Conservation (phyloP, 2,888 invertebrate species). For the Spialia ferax region DNA sequence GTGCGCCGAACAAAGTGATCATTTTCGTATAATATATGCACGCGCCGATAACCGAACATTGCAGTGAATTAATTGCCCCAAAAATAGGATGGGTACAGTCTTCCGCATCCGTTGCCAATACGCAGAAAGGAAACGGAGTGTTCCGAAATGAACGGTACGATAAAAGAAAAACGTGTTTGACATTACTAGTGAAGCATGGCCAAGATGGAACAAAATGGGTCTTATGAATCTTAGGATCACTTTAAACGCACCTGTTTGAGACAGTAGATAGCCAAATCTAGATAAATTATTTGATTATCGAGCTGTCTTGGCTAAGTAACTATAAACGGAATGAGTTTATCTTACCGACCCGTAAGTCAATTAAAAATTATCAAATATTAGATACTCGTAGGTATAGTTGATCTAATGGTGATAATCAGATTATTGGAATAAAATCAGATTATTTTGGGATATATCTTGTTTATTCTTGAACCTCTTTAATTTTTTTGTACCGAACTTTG, state of each 20-base stretch:
- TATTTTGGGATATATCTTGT: too few species aligned
- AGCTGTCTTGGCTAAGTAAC: too few species aligned
- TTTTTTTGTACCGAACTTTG: neutral
- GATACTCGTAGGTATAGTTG: too few species aligned
- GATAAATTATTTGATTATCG: too few species aligned
- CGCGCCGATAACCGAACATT: slow-evolving; percentile 42
- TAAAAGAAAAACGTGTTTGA: slow-evolving; percentile 45
- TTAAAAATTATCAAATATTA: too few species aligned
- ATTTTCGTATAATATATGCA: slow-evolving; percentile 45
- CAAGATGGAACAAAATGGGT: neutral
- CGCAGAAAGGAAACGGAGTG: slow-evolving; percentile 51
- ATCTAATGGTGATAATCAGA: too few species aligned
- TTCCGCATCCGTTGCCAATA: slow-evolving; percentile 47
- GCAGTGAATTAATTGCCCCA: slow-evolving; percentile 47
- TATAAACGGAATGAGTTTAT: too few species aligned
- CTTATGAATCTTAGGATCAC: too few species aligned
- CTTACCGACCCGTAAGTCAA: too few species aligned
- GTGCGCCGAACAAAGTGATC: slow-evolving; percentile 32
- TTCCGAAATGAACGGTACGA: slow-evolving; percentile 40
- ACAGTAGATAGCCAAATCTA: neutral
- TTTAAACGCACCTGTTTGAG: neutral
- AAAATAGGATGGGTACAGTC: slow-evolving; percentile 49
- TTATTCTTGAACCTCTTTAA: too few species aligned
- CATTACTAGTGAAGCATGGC: slow-evolving; percentile 31
- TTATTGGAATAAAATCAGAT: too few species aligned